Percentiles rank a stretch among this genome's conserved stretches.
Conservation (phyloP, 92 coral and sea anemone species). For the Paramuricea clavata region DNA sequence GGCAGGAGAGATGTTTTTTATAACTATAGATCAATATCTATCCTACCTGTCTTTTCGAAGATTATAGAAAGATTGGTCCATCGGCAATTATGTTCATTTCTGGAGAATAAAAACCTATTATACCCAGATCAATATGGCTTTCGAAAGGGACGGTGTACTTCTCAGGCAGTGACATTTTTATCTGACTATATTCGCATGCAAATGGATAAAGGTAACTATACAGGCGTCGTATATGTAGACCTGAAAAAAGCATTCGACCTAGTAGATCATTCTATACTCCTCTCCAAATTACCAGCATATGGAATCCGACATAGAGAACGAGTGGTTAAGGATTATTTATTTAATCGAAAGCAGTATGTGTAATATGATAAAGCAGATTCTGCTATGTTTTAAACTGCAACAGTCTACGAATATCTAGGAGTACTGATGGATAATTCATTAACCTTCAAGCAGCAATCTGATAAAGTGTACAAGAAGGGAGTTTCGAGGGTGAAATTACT, state of each 20-base stretch:
- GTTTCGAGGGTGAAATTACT: constrained; percentile 13
- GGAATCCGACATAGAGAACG: too few species aligned
- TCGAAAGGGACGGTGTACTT: neutral
- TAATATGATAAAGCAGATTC: too few species aligned
- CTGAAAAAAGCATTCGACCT: constrained; percentile 17
- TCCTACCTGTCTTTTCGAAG: neutral
- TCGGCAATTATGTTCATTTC: neutral
- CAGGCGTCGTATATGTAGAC: constrained; percentile 12
- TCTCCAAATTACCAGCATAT: constrained; percentile 20
- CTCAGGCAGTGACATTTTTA: neutral
- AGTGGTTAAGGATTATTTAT: too few species aligned
- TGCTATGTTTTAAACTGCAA: neutral
- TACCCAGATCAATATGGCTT: constrained; percentile 6
- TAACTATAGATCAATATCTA: neutral
- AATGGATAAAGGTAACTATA: constrained; percentile 13
- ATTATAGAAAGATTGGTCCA: neutral
- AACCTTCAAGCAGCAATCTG: constrained; percentile 8
- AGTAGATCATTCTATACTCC: neutral
- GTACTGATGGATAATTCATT: constrained; percentile 8
- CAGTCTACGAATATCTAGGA: neutral
- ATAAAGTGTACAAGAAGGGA: constrained; percentile 4
- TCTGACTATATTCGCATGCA: constrained; percentile 10
- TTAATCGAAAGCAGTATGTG: too few species aligned
- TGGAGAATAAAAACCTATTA: neutral
- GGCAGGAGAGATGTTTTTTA: neutral